Conservation (phyloP, 2,113 vertebrate species). For the Corythaeola cristata region DNA sequence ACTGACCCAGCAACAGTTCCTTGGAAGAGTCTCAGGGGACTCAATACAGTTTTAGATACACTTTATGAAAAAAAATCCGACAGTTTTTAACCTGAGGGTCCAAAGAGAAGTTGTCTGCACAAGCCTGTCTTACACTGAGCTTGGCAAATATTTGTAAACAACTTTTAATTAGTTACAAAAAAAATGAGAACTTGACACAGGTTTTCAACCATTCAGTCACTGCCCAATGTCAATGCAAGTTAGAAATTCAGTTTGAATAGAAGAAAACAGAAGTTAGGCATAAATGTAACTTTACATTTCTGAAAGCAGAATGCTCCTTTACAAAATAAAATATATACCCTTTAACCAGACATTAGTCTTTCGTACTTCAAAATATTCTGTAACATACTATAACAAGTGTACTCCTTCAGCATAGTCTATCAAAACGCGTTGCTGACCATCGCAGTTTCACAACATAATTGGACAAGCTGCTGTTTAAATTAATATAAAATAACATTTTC, state of each 20-base stretch:
- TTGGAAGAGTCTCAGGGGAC: neutral
- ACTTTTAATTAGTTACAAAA: neutral
- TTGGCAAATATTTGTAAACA: too few species aligned
- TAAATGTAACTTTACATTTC: neutral
- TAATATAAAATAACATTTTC: neutral
- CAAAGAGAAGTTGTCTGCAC: neutral
- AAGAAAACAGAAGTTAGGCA: neutral
- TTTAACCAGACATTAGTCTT: neutral
- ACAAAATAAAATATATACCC: neutral
- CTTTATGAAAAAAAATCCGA: neutral
- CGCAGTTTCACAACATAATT: neutral
- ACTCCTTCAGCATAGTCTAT: neutral
- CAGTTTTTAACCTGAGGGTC: neutral
- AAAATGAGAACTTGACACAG: rapidly evolving
- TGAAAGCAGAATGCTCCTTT: neutral
- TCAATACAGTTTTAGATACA: neutral
- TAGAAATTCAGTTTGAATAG: neutral
- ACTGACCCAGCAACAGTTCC: neutral
- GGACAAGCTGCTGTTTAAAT: neutral
- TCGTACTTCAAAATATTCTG: rapidly evolving
- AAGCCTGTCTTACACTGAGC: neutral
- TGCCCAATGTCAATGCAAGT: neutral
- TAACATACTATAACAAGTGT: rapidly evolving
- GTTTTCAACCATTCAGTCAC: neutral
- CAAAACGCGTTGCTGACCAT: neutral